A percentile compares a stretch with the other conserved stretches of the same genome.
Evolutionary conservation across 2,113 vertebrate genomes (phyloP).

Genomic region (human): DNA sequence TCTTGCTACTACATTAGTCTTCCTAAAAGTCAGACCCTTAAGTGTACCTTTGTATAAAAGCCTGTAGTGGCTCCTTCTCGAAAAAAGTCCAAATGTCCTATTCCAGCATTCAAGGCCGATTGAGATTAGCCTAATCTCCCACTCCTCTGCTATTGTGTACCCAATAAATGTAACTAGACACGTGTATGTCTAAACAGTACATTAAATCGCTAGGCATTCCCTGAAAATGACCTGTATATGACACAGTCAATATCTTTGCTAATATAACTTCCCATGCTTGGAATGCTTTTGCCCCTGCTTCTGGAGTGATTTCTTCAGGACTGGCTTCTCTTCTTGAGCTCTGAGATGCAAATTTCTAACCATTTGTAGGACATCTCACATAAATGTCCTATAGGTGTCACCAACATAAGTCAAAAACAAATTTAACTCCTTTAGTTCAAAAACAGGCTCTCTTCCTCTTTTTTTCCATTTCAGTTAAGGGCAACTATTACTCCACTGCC

Average conservation of each 20-base stretch:
- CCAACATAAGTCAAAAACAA: not conserved
- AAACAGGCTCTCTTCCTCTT: not conserved
- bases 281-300: not conserved
- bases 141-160: not conserved
- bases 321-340: not conserved
- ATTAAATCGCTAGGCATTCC: not conserved
- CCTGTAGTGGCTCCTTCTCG: not conserved
- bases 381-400: not conserved
- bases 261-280: not conserved
- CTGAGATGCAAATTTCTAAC: not conserved
- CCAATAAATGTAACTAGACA: not conserved
- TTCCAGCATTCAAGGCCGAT: not conserved
- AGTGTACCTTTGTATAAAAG: not conserved
- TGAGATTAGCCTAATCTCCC: not conserved
- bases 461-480: not conserved
- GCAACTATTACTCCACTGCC: not conserved
- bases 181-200: fast-evolving
- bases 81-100: not conserved
- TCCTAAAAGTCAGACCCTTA: not conserved
- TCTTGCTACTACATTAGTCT: not conserved
- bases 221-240: not conserved
- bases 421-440: not conserved
- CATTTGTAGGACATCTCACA: not conserved
- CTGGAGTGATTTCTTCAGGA: not conserved
- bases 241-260: not conserved